These are phyloP conservation scores for Regulus satrapa DNA, from an alignment of 2,113 vertebrate species.

Conservation along the genomic window DNA sequence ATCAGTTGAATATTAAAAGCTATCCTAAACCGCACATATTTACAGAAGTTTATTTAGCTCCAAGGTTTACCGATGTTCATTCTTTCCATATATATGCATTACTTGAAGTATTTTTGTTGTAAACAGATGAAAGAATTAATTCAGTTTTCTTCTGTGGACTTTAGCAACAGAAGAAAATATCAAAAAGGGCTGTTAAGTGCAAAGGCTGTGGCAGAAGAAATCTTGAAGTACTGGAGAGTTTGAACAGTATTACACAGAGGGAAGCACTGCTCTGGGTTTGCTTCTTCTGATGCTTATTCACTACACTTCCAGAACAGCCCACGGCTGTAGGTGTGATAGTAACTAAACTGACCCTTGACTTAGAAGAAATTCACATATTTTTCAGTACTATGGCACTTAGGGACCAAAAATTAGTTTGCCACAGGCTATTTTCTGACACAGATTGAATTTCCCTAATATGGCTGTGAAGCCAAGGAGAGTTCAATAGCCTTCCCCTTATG, in stretches of 20 bases:
- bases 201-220: not conserved
- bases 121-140: not conserved
- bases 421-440: constrained; percentile 21
- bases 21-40: not conserved
- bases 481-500: constrained; percentile 1
- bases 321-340: not conserved
- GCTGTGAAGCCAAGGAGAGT: constrained; percentile 23
- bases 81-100: not conserved
- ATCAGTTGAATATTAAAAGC: not conserved
- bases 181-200: not conserved
- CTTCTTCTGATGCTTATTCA: not conserved
- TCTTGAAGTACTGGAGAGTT: not conserved
- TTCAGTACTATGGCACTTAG: not conserved
- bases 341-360: constrained; percentile 28
- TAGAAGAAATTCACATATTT: constrained; percentile 16
- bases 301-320: not conserved
- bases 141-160: not conserved
- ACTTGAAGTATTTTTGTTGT: not conserved
- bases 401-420: constrained; percentile 31
- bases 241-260: not conserved
- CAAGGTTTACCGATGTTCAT: not conserved
- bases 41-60: not conserved
- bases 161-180: not conserved
- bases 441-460: constrained; percentile 53
- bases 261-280: not conserved